Conservation (phyloP, 2,888 invertebrate species). For the Tridacna crocea region DNA sequence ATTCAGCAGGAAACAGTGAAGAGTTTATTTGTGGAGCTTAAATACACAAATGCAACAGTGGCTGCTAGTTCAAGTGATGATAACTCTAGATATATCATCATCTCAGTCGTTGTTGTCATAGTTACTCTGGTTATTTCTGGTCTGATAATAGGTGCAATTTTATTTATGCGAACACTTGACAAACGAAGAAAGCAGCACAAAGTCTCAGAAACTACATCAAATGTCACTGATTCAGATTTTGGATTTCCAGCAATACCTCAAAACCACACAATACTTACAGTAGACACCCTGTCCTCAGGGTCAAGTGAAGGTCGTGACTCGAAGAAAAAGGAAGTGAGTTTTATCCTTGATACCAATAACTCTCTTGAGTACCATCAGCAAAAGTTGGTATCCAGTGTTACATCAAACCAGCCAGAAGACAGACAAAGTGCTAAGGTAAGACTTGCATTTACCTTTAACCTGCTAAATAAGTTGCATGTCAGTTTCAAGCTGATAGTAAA, state of each 20-base stretch:
- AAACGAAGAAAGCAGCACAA: conserved; percentile 45
- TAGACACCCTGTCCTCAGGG: conserved; percentile 47
- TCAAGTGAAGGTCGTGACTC: conserved; percentile 50
- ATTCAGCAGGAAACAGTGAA: conserved; percentile 41
- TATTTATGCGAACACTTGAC: conserved; percentile 54
- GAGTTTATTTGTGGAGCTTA: conserved; percentile 47
- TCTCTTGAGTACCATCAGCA: conserved; percentile 52
- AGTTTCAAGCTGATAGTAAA: no score
- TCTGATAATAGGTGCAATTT: conserved; percentile 54
- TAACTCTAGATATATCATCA: conserved; percentile 49
- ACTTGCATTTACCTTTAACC: no score
- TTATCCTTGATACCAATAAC: conserved; percentile 51
- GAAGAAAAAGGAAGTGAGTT: conserved; percentile 64
- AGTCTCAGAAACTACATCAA: conserved; percentile 9
- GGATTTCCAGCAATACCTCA: conserved; percentile 43
- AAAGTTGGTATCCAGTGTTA: conserved; percentile 13
- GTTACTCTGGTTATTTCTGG: conserved; percentile 60
- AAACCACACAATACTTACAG: conserved; percentile 54
- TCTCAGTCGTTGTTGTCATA: conserved; percentile 54
- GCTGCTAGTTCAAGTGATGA: not conserved
- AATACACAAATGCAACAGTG: conserved; percentile 59
- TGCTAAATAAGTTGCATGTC: not conserved
- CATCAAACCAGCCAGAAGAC: not conserved
- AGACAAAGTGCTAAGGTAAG: conserved; percentile 19
- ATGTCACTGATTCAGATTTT: conserved; percentile 48